These are phyloP conservation scores for Diaprepes abbreviatus DNA, from an alignment of 2,888 invertebrate species.

Conservation along the genomic window DNA sequence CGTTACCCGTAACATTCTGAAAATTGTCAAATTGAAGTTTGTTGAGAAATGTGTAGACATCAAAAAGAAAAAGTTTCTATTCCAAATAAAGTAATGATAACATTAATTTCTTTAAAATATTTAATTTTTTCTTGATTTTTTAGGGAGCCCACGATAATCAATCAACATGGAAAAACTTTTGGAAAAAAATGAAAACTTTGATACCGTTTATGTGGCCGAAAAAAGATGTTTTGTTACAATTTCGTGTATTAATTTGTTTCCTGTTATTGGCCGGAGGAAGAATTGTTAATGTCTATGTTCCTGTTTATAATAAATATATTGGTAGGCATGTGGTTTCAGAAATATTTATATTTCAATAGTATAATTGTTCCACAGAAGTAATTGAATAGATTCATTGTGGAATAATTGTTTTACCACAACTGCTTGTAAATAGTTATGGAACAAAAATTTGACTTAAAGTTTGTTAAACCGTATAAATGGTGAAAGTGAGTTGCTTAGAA, in stretches of 20 bases:
- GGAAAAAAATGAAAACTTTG: conserved; percentile 83
- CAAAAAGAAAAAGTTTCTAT: not conserved
- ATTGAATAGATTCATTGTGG: too few species aligned
- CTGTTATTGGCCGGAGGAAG: conserved; percentile 83
- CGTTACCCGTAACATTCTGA: not conserved
- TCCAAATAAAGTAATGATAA: not conserved
- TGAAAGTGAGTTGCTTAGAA: too few species aligned
- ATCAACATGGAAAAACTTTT: conserved; percentile 86
- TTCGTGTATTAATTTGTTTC: conserved; percentile 87
- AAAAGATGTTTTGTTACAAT: conserved; percentile 81
- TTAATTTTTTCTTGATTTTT: not conserved
- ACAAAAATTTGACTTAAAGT: too few species aligned
- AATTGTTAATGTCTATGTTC: conserved; percentile 90
- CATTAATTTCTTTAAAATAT: not conserved
- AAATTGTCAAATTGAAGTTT: not conserved
- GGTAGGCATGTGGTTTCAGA: conserved; percentile 77
- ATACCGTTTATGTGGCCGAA: conserved; percentile 96
- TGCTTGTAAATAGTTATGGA: too few species aligned
- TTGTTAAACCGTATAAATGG: too few species aligned
- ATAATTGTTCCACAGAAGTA: too few species aligned
- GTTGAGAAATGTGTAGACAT: not conserved
- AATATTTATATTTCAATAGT: too few species aligned
- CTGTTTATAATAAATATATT: conserved; percentile 92
- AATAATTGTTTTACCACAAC: too few species aligned
- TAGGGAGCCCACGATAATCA: conserved; percentile 71